Conservation (phyloP, 2,113 vertebrate species). For the Brachyhypopomus gauderio region DNA sequence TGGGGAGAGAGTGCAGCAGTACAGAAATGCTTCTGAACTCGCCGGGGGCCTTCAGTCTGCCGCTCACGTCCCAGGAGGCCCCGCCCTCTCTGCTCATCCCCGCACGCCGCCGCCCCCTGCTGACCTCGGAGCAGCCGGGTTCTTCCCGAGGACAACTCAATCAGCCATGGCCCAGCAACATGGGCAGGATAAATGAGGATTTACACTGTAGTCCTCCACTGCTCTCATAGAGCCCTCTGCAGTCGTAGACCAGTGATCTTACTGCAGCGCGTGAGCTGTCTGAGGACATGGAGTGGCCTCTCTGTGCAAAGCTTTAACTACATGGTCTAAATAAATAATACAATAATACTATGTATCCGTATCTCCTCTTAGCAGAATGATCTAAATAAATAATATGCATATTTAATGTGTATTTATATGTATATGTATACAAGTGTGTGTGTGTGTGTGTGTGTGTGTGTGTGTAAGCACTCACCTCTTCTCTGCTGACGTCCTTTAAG, state of each 20-base stretch:
- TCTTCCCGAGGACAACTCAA: constrained; percentile 53
- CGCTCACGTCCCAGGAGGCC: constrained; percentile 44
- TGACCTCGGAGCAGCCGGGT: constrained; percentile 54
- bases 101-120: constrained; percentile 50
- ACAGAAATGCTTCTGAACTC: too few relatives aligned
- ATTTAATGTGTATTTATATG: not conserved
- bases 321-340: not conserved
- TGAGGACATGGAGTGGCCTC: not conserved
- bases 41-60: constrained; percentile 38
- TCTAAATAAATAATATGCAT: not conserved
- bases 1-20: too few relatives aligned
- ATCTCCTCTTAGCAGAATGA: not conserved
- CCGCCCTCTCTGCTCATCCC: constrained; percentile 20
- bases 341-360: not conserved
- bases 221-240: constrained; percentile 32
- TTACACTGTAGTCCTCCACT: constrained; percentile 50
- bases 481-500: constrained; percentile 69
- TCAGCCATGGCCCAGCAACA: constrained; percentile 49
- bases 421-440: not conserved
- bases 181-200: constrained; percentile 54
- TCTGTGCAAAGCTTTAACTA: not conserved
- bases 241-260: not conserved
- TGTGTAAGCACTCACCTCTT: constrained; percentile 58
- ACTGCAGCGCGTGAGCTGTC: not conserved
- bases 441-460: not conserved